Percentiles rank a stretch among this genome's conserved stretches.
phyloP scores from a whole-genome alignment of 53 echinoderm and acorn worm genomes.

The Hippasteria phrygiana region DNA sequence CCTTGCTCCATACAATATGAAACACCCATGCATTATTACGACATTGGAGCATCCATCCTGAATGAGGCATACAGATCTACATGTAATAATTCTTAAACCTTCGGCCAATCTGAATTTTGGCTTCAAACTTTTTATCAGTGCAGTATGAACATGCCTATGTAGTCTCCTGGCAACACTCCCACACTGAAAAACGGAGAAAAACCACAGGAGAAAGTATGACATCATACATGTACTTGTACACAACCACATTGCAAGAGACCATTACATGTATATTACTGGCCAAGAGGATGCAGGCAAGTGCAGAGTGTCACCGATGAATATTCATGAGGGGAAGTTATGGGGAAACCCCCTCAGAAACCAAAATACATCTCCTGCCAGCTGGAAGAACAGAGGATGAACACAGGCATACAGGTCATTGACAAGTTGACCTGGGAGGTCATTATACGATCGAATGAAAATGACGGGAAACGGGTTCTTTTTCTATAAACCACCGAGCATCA shows the following conservation, averaged over 20 bases:
- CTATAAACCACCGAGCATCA: neutral
- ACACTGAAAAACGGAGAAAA: neutral
- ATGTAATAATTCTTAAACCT: too few relatives aligned
- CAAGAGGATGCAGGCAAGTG: neutral
- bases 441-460: neutral
- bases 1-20: too few relatives aligned
- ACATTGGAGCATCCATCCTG: too few relatives aligned
- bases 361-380: neutral
- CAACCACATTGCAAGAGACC: too few relatives aligned
- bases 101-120: too few relatives aligned
- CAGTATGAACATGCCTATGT: neutral
- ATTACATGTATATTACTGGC: too few relatives aligned
- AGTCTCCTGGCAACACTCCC: slow-evolving; percentile 4
- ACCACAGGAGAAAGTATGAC: neutral
- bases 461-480: neutral
- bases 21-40: too few relatives aligned
- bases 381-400: neutral
- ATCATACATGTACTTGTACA: slow-evolving; percentile 9
- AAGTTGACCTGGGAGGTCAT: neutral
- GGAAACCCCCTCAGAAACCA: neutral
- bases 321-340: neutral
- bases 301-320: neutral
- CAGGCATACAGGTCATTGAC: neutral
- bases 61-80: too few relatives aligned
- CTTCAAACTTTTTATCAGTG: too few relatives aligned